phyloP scores from a whole-genome alignment of 2,888 invertebrate species.

The Arctia plantaginis region DNA sequence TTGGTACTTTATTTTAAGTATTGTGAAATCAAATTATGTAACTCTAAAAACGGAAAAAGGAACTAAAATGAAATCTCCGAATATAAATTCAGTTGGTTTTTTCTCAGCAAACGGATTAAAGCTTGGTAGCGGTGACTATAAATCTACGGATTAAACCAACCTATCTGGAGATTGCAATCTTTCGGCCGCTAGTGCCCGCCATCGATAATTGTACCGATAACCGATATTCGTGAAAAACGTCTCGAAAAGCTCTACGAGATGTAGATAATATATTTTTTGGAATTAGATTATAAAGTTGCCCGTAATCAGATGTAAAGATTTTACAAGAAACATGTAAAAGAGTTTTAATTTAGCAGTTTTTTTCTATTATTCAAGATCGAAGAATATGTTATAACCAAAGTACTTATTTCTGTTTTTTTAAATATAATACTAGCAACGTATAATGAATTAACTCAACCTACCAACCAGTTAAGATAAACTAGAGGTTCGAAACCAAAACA shows the following conservation, averaged over 20 bases:
- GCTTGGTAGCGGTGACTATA: constrained; percentile 75
- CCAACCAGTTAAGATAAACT: too few species aligned
- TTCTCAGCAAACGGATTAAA: constrained; percentile 75
- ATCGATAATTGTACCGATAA: constrained; percentile 81
- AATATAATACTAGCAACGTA: too few species aligned
- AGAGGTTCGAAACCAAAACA: too few species aligned
- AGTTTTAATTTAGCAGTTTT: background rate
- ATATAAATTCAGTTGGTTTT: constrained; percentile 59
- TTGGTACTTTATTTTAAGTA: background rate
- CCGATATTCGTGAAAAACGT: constrained; percentile 70
- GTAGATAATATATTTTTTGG: constrained; percentile 48
- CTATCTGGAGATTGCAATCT: constrained; percentile 81
- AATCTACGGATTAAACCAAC: constrained; percentile 82
- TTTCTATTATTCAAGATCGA: background rate
- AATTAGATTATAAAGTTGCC: constrained; percentile 40
- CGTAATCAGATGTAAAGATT: too few species aligned
- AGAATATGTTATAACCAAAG: too few species aligned
- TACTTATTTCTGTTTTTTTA: too few species aligned
- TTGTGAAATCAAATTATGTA: background rate
- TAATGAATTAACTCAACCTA: too few species aligned
- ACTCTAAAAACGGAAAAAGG: background rate
- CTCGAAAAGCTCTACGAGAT: constrained; percentile 59
- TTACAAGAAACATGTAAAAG: too few species aligned
- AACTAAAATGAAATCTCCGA: constrained; percentile 17
- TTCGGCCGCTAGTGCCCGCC: constrained; percentile 68